Evolutionary conservation across 2,888 invertebrate genomes (phyloP), one percentile per base, ranked within the genome.

Genomic region (Cybosia mesomella): DNA sequence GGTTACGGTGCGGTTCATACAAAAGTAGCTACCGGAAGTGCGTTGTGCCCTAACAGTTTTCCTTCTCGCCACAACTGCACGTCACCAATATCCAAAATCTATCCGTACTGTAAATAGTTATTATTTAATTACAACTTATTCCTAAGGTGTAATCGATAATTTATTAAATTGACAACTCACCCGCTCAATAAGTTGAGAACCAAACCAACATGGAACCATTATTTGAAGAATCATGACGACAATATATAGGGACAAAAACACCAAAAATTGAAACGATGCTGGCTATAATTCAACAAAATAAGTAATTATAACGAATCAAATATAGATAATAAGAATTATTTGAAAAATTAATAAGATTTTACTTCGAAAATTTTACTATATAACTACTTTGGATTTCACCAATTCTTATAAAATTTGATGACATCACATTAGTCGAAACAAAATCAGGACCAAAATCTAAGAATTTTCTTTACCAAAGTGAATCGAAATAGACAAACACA

Each of bases 141-240:
- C 54, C 54, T 9, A 22, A 8, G 13, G 11, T 22, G 24, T 1
- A 36, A 21, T 24, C 8, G 9, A 28, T n/a, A 15, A 3, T 43
- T 2, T 1, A 22, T n/a, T 24, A 55, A 18, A 3, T 7, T 15
- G 24, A 57, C 8, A 68, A 28, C 43, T 64, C 70, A 92, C 93
- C 87, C 88, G 89, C 34, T 87, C 85, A 34, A 87, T 86, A 18
- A 93, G 87, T 5, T 76, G 81, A 53, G 88, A 89, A 49, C 93
- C 93, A 77, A 89, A 90, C 90, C 89, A 93, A 70, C 92, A 90
- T 0, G 91, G 92, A 2, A 91, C 83, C 76, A 92, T 71, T 28
- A 92, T 89, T 84, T 89, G 88, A 28, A 87, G 72, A 1, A 87
- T 78, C 89, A 93, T 90, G 0, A 90, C 74, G 49, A 79, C 68